phyloP scores from a whole-genome alignment of 1,140 invertebrate species.

The Bombus waltoni region DNA sequence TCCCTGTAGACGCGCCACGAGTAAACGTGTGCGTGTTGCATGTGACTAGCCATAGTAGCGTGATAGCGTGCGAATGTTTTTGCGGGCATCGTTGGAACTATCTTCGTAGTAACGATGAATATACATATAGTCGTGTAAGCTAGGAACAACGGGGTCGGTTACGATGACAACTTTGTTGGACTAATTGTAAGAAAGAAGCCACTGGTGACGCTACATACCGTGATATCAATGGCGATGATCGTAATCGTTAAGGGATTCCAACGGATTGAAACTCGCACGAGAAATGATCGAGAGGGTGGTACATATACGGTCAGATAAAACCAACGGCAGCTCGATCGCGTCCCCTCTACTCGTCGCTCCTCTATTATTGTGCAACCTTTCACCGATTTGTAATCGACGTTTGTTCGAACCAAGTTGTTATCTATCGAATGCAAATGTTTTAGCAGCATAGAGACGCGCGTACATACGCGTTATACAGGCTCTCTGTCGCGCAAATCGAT shows the following conservation, averaged over 20 bases:
- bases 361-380: slow-evolving; percentile 8
- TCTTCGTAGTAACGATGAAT: slow-evolving; percentile 48
- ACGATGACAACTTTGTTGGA: slow-evolving; percentile 7
- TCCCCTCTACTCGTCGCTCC: background rate
- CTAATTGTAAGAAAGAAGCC: background rate
- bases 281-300: background rate
- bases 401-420: slow-evolving; percentile 6
- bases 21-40: slow-evolving; percentile 35
- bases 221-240: background rate
- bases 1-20: background rate
- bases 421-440: slow-evolving; percentile 2
- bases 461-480: background rate
- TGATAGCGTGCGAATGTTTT: slow-evolving; percentile 7
- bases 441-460: background rate
- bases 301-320: background rate
- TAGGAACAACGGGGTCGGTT: slow-evolving; percentile 54
- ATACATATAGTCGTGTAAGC: slow-evolving; percentile 37
- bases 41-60: background rate
- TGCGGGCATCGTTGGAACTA: background rate
- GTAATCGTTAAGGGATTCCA: slow-evolving; percentile 39
- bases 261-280: slow-evolving; percentile 36
- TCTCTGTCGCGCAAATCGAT: slow-evolving; percentile 1
- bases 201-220: slow-evolving; percentile 9
- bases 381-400: slow-evolving; percentile 3
- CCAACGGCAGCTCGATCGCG: background rate